Base-by-base conservation (phyloP, 2,113 vertebrate genomes). In the Strix uralensis region DNA sequence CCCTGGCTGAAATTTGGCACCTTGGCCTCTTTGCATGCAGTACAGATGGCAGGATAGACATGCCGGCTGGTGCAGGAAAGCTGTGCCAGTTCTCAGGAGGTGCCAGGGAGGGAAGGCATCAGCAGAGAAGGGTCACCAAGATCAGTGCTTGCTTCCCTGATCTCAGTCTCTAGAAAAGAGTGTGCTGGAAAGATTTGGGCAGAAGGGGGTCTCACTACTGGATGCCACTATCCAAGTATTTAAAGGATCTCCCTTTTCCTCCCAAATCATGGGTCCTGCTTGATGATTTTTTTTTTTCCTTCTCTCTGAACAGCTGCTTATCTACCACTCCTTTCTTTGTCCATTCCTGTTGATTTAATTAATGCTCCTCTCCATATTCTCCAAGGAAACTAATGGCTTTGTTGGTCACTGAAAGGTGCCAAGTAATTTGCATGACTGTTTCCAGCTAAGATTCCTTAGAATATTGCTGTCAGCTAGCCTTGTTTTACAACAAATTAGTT, bases 41-140 rank as follows among this genome's bases (percentile, higher is more conserved):
- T 20, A 30, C 97, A 97, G 96, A 97, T 94, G 96, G 97, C 96
- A 96, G 95, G 58, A 87, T 26, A 97, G 96, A 93, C 94, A 1
- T 0, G 38, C 94, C 95, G 89, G 96, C 96, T 97, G 92, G 20
- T 19, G 62, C 58, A 6, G 66, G 23, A 51, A 30, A 86, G 78
- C 86, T 36, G 46, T 94, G 91, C 97, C 97, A 97, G 95, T 16
- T 87, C 91, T 20, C 62, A 1, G 62, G 62, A 57, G 92, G 91
- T 71, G 86, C 16, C 61, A 61, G 30, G 3, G 44, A 84, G 67
- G 54, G 62, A 67, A 94, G 94, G 55, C 62, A 58, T 78, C 20
- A 88, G 67, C 62, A 71, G 15, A 32, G 62, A 90, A 55, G 73
- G 94, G 96, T 95, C 89, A 97, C 74, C 81, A 34, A 46, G 81